Percentiles rank a stretch among this genome's conserved stretches.
Evolutionary conservation across 2,888 invertebrate genomes (phyloP).

Genomic region (Drosophila niveifrons): DNA sequence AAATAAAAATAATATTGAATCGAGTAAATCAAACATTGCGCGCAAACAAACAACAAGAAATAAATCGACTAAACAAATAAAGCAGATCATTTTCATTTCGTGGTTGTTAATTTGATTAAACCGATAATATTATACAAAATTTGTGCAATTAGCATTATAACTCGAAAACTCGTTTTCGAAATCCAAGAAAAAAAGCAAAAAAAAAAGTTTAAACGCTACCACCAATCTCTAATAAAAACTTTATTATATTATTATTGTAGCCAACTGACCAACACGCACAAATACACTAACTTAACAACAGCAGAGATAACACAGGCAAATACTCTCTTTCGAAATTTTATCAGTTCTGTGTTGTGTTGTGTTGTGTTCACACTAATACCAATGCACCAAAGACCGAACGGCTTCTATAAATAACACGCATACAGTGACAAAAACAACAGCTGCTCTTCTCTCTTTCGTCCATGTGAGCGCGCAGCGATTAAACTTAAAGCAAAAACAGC

Average conservation of each 20-base stretch:
- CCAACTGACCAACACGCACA: constrained; percentile 24
- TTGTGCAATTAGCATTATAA: constrained; percentile 60
- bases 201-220: constrained; percentile 26
- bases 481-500: constrained; percentile 48
- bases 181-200: constrained; percentile 21
- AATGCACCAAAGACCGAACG: constrained; percentile 1
- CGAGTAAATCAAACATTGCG: constrained; percentile 30
- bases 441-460: constrained; percentile 43
- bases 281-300: constrained; percentile 4
- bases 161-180: constrained; percentile 56
- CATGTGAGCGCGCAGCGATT: constrained; percentile 56
- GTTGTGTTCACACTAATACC: constrained; percentile 14
- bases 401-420: constrained; percentile 62
- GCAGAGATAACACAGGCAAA: constrained; percentile 8
- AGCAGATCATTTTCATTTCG: constrained; percentile 25
- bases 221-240: constrained; percentile 43
- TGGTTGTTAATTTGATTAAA: constrained; percentile 58
- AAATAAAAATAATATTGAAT: constrained; percentile 12
- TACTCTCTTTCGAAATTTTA: constrained; percentile 55
- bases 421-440: constrained; percentile 34
- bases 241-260: constrained; percentile 33
- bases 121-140: constrained; percentile 49
- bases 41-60: constrained; percentile 19
- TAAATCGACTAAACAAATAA: constrained; percentile 32
- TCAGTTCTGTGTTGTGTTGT: constrained; percentile 45